Base-by-base conservation (phyloP, 2,888 invertebrate species). In the Eurytoma californica region DNA sequence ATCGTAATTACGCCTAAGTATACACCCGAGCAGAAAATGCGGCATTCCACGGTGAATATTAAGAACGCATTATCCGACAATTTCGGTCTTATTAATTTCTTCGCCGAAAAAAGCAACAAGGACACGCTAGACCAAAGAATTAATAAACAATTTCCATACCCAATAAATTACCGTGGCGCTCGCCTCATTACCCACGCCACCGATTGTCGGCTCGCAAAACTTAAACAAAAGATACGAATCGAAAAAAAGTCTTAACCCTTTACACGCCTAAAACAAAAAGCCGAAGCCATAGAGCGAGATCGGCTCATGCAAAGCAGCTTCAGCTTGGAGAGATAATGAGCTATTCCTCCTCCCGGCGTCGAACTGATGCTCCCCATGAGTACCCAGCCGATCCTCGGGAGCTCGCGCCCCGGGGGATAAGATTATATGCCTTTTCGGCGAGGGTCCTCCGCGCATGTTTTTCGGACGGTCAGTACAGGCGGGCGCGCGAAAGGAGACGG, bases 131-230 rank as follows among this genome's bases (percentile, higher is more conserved):
- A 24, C 76, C n/a, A 51, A 30, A 53, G 57, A 66, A 72, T 75
- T 79, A 79, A 81, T 79, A 72, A 81, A 79, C 60, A 69, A 81
- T 81, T 81, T 81, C 79, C 78, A 69, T 81, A 81, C 78, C 76
- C 72, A 78, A 81, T 81, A 81, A 81, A 81, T 81, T 69, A 73
- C 20, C 2, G 9, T 14, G 30, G 30, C 24, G 47, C n/a, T 47
- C n/a, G 9, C 24, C 77, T 67, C 61, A 72, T 77, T 77, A 76
- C 30, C 24, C 30, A 14, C 49, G 61, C 39, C 75, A 30, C 55
- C 49, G 28, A 70, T 20, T 49, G 18, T 28, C n/a, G 9, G 5
- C 39, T 39, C 66, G 49, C 12, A 65, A 73, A 73, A 55, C 73
- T 72, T 30, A 67, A 75, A 67, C 75, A 67, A 70, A 69, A 80